Evolutionary conservation across 2,113 vertebrate genomes (phyloP).

Genomic region (Ictalurus punctatus): DNA sequence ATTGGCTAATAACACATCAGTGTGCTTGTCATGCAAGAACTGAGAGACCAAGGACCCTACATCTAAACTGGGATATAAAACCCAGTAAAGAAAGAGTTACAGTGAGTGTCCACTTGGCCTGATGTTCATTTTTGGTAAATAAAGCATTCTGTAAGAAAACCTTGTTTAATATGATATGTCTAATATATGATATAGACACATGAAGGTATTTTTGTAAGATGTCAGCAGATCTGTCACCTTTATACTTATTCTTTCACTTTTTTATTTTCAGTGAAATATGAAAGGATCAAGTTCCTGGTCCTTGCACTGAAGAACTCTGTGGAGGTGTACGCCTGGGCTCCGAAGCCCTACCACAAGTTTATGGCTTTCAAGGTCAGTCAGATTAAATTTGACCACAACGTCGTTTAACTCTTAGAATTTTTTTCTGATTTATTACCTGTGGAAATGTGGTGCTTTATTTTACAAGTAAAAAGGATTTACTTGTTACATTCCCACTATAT

Average conservation of each 20-base stretch:
- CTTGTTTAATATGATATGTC: background rate
- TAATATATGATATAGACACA: background rate
- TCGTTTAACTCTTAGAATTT: background rate
- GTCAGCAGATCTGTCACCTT: background rate
- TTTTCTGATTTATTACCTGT: background rate
- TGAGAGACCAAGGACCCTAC: background rate
- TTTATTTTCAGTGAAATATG: constrained; percentile 88
- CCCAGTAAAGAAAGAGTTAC: background rate
- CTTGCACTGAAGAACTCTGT: constrained; percentile 98
- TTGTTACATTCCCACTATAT: background rate
- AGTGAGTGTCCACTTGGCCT: background rate
- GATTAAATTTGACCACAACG: background rate
- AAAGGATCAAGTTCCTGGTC: constrained; percentile 98
- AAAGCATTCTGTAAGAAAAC: background rate
- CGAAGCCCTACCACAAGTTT: constrained; percentile 99
- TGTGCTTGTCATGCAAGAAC: too few relatives aligned
- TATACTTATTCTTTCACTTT: constrained; percentile 27
- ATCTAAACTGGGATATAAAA: background rate
- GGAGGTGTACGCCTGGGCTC: constrained; percentile 98
- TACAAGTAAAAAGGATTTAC: background rate
- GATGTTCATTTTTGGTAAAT: background rate
- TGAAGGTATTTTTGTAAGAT: background rate
- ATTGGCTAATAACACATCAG: too few relatives aligned
- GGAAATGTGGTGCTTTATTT: too few relatives aligned
- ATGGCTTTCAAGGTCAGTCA: constrained; percentile 98